A percentile compares a stretch with the other conserved stretches of the same genome.
Evolutionary conservation across 2,113 vertebrate genomes (phyloP).

Genomic region (Anolis carolinensis): DNA sequence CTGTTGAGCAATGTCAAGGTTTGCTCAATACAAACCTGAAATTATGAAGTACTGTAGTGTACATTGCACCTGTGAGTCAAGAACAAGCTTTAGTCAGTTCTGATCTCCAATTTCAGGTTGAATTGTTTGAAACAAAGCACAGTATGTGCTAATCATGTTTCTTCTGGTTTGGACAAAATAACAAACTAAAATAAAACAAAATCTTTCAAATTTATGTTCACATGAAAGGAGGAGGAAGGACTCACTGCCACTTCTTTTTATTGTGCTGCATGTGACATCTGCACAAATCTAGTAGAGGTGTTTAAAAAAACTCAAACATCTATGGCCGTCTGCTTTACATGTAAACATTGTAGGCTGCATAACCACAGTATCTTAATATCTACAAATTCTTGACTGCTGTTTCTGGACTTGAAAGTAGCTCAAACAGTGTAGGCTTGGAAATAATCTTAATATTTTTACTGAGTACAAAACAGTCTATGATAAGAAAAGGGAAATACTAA

Average conservation of each 20-base stretch:
- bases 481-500: background rate
- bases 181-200: background rate
- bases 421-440: background rate
- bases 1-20: background rate
- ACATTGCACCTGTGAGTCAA: background rate
- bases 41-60: background rate
- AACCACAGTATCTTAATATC: background rate
- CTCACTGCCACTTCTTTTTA: background rate
- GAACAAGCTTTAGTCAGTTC: background rate
- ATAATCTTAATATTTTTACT: background rate
- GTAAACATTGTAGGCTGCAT: background rate
- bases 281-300: background rate
- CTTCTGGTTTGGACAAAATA: background rate
- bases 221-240: background rate
- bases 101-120: background rate
- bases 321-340: background rate
- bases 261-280: background rate
- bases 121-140: background rate
- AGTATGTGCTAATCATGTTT: background rate
- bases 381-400: background rate
- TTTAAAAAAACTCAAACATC: background rate
- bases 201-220: background rate
- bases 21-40: background rate
- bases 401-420: background rate
- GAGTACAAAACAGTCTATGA: background rate